Percentiles rank a stretch among this genome's conserved stretches.
Evolutionary conservation across 2,113 vertebrate genomes (phyloP).

Genomic region (Scolopax mira): DNA sequence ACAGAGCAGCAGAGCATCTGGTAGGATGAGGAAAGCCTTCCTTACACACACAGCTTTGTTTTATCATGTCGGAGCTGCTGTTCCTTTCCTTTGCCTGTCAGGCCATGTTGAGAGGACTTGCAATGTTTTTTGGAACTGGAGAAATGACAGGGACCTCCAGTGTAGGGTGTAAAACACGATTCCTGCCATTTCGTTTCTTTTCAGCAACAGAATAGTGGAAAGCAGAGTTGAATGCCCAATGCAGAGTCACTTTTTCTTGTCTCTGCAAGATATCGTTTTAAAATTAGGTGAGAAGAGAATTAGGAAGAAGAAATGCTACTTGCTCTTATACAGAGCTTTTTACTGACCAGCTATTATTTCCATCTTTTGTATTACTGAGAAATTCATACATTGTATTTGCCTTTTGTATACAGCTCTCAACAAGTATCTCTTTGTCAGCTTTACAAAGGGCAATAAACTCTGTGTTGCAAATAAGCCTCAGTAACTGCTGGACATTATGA

Average conservation of each 20-base stretch:
- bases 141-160: neutral
- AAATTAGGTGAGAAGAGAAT: slow-evolving; percentile 28
- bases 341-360: slow-evolving; percentile 51
- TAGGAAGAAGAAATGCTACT: slow-evolving; percentile 27
- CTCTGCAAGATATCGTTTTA: neutral
- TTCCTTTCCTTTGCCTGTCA: neutral
- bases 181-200: neutral
- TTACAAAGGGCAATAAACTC: slow-evolving; percentile 78
- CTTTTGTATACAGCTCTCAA: slow-evolving; percentile 76
- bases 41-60: neutral
- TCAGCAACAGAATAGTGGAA: neutral
- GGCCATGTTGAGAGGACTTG: accelerated
- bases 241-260: neutral
- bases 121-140: neutral
- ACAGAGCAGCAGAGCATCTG: neutral
- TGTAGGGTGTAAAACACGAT: neutral
- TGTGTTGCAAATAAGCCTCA: slow-evolving; percentile 73
- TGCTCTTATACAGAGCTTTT: slow-evolving; percentile 32
- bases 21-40: neutral
- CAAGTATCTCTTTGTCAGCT: slow-evolving; percentile 77
- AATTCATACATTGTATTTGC: slow-evolving; percentile 79
- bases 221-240: neutral
- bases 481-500: slow-evolving; percentile 74
- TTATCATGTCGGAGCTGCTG: neutral
- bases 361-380: slow-evolving; percentile 67